Conservation (phyloP, 1,140 invertebrate species). For the Anoplophora glabripennis region DNA sequence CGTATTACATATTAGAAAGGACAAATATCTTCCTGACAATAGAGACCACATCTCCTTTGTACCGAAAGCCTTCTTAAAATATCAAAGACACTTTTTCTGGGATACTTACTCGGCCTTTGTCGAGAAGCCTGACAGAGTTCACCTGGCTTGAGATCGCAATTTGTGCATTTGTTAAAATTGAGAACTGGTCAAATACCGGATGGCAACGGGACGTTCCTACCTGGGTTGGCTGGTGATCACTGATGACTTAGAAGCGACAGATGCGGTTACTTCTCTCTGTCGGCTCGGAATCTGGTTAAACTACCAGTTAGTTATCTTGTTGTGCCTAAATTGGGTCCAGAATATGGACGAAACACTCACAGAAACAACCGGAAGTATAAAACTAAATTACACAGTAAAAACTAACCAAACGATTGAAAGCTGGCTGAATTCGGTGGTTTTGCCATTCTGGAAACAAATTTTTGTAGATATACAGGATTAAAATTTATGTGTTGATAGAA, state of each 20-base stretch:
- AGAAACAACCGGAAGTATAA: too few relatives aligned
- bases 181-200: constrained; percentile 9
- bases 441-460: too few relatives aligned
- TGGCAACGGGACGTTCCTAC: constrained; percentile 1
- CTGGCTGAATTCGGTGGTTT: too few relatives aligned
- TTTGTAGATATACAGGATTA: too few relatives aligned
- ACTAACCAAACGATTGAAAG: too few relatives aligned
- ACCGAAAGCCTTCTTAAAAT: not conserved
- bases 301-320: too few relatives aligned
- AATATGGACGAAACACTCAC: too few relatives aligned
- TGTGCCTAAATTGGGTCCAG: too few relatives aligned
- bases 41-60: constrained; percentile 11
- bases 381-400: too few relatives aligned
- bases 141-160: constrained; percentile 12
- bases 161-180: constrained; percentile 10
- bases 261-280: constrained; percentile 4
- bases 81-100: constrained; percentile 2
- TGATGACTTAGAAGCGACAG: constrained; percentile 6
- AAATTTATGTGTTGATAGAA: too few relatives aligned
- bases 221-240: not conserved
- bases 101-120: constrained; percentile 7
- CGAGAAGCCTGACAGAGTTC: not conserved
- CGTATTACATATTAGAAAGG: not conserved
- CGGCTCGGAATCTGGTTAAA: too few relatives aligned
- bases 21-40: constrained; percentile 13